These are phyloP conservation scores for Mimachlamys varia DNA, from an alignment of 2,888 invertebrate genomes.

Conservation along the genomic window DNA sequence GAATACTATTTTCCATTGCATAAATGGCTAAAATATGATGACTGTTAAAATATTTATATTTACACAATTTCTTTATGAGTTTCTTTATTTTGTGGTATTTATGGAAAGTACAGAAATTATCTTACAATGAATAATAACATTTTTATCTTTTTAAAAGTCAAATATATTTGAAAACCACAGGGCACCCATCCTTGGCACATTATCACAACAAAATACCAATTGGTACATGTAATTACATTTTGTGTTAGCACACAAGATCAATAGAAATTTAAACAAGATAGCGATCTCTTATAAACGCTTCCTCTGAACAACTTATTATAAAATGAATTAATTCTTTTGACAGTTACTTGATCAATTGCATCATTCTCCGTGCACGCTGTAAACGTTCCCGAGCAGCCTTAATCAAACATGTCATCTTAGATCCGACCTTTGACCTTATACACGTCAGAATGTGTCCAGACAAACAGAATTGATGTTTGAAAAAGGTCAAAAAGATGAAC, in stretches of 20 bases:
- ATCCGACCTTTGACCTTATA: background rate
- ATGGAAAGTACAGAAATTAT: no score
- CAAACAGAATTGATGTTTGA: background rate
- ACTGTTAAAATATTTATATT: no score
- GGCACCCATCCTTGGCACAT: background rate
- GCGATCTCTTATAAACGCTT: background rate
- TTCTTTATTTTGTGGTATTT: no score
- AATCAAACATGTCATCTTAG: background rate
- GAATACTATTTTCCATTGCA: no score
- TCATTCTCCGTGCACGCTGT: background rate
- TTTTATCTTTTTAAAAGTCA: no score
- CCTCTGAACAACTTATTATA: background rate
- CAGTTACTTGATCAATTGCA: constrained; percentile 21
- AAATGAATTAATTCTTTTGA: constrained; percentile 31
- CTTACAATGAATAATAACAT: no score
- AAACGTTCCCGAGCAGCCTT: background rate
- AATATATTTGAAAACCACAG: no score
- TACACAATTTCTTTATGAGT: no score
- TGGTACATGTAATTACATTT: no score
- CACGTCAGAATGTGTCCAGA: background rate
- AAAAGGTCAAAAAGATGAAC: constrained; percentile 21
- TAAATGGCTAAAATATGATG: no score
- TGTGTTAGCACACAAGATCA: background rate
- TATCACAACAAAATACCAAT: background rate
- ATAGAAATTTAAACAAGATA: constrained; percentile 9